These are phyloP conservation scores for Brevimyrus niger DNA, from an alignment of 2,113 vertebrate species.

Conservation along the genomic window DNA sequence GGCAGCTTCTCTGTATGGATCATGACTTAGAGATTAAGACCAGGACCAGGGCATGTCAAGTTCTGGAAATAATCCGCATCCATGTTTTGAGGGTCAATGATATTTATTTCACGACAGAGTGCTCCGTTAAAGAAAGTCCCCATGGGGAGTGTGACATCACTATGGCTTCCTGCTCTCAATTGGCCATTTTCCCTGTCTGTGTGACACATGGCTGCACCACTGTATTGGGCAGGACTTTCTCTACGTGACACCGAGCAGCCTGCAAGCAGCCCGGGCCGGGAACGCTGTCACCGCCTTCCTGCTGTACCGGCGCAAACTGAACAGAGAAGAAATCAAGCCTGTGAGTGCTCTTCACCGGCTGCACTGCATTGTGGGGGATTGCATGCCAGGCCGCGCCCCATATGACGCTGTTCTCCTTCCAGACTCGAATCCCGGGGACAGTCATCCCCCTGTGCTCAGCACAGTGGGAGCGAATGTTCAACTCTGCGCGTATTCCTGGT, in stretches of 20 bases:
- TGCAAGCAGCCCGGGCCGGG: slow-evolving; percentile 86
- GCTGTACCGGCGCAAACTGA: slow-evolving; percentile 81
- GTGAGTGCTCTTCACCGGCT: slow-evolving; percentile 48
- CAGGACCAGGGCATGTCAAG: not conserved
- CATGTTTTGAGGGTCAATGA: not conserved
- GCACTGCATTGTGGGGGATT: not conserved
- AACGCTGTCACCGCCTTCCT: slow-evolving; percentile 81
- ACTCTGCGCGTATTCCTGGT: slow-evolving; percentile 68
- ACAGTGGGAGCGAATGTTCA: slow-evolving; percentile 74
- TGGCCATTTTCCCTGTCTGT: not conserved
- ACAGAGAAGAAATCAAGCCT: slow-evolving; percentile 85
- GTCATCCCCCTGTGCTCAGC: slow-evolving; percentile 68
- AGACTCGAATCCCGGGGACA: slow-evolving; percentile 67
- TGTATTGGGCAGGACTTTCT: slow-evolving; percentile 69
- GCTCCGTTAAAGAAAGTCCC: not conserved
- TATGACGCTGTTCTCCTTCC: not conserved
- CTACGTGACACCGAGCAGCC: slow-evolving; percentile 66
- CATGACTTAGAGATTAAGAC: not conserved
- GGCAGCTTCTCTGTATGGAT: not conserved
- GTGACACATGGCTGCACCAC: not conserved
- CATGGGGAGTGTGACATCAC: not conserved
- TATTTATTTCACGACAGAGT: not conserved
- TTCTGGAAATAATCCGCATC: not conserved
- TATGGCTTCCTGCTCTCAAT: not conserved
- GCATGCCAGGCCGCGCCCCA: not conserved